Base-by-base conservation (phyloP, 1,140 invertebrate genomes). In the Odontomachus brunneus region DNA sequence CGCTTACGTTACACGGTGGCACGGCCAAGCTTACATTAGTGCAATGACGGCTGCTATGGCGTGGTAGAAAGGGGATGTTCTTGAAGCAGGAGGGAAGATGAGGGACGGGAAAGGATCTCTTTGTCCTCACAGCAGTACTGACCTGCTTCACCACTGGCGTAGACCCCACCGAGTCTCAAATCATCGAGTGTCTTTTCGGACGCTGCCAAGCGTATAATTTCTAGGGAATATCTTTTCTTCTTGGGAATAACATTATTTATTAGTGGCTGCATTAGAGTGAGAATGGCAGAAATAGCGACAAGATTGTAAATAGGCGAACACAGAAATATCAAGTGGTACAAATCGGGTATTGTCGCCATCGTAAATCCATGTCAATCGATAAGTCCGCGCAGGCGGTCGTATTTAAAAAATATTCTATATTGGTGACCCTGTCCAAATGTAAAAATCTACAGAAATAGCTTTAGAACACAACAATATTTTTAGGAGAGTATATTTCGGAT, bases 121-220 rank as follows among this genome's bases (percentile, higher is more conserved):
- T 90, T 90, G 84, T 90, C 88, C 88, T 86, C 86, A 76, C 75
- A 53, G 84, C 84, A 85, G 84, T 82, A 84, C 84, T 90, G 87
- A 90, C 89, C 89, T 84, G 89, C 81, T 90, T 72, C 69, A 60
- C 29, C 89, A 90, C 66, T 88, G 88, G 81, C 84, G 86, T 88
- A 85, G 84, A 65, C 24, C 14, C 78, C 1, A 17, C 24, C 38
- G 33, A 26, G 48, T 72, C 72, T 82, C n/a, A 5, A 72, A 73
- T 80, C 11, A 55, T 80, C 59, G n/a, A 29, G n/a, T 44, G 14
- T 24, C 49, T 19, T 17, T 1, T 24, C 1, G 12, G 22, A 72
- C 2, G 15, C 2, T 66, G 24, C 5, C 15, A 22, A 24, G 11
- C 60, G n/a, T 24, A 19, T 19, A 80, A 69, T 17, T 48, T 71